These are phyloP conservation scores for Matsumyia berberina DNA, from an alignment of 2,888 invertebrate species.

Conservation along the genomic window DNA sequence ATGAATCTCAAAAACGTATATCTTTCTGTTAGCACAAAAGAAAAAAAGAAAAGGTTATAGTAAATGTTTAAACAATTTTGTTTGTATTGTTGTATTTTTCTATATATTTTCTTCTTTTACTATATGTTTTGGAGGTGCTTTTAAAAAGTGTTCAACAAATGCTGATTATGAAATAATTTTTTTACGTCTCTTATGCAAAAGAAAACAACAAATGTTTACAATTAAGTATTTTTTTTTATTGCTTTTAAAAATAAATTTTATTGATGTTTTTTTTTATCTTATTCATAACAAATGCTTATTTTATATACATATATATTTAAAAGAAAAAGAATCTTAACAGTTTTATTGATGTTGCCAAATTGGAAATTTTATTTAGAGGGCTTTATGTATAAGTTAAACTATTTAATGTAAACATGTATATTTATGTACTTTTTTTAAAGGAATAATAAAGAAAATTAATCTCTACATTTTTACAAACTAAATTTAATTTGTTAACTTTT, in stretches of 20 bases:
- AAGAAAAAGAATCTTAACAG: conserved; percentile 45
- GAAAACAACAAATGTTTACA: conserved; percentile 43
- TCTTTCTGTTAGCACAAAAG: conserved; percentile 22
- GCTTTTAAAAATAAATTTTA: conserved; percentile 47
- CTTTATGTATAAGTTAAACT: conserved; percentile 67
- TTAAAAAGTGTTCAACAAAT: conserved; percentile 62
- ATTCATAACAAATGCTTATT: conserved; percentile 51
- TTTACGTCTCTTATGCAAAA: conserved; percentile 5
- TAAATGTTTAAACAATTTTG: conserved; percentile 13
- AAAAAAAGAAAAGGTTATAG: conserved; percentile 14
- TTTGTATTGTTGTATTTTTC: conserved; percentile 6
- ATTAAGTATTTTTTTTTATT: conserved; percentile 51
- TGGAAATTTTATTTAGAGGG: conserved; percentile 50
- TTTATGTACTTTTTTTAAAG: conserved; percentile 71
- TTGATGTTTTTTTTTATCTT: conserved; percentile 54
- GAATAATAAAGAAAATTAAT: conserved; percentile 71
- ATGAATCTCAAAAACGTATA: neutral
- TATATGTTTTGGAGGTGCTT: conserved; percentile 57
- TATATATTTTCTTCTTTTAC: neutral
- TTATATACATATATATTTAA: conserved; percentile 42
- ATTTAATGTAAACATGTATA: conserved; percentile 62
- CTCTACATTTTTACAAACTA: conserved; percentile 72
- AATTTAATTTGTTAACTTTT: neutral
- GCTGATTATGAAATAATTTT: conserved; percentile 30
- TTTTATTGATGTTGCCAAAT: conserved; percentile 74